phyloP scores from a whole-genome alignment of 2,888 invertebrate genomes.

The Eristalinus sepulchralis region DNA sequence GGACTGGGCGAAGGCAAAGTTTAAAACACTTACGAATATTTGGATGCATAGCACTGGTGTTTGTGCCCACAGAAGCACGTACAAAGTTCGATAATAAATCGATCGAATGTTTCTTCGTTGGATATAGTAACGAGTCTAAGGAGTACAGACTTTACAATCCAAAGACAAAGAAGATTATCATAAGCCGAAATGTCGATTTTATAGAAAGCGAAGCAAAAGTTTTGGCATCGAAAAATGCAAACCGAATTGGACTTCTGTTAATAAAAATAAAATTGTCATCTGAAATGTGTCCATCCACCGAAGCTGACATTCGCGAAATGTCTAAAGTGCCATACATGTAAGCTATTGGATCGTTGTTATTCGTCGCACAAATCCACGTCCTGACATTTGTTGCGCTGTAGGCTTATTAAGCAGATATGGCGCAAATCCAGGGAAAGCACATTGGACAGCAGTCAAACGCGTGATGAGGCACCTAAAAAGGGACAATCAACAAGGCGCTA shows the following conservation, averaged over 20 bases:
- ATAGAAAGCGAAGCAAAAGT: conserved; percentile 27
- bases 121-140: conserved; percentile 41
- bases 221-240: too few relatives aligned
- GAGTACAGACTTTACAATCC: conserved; percentile 46
- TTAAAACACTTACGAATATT: too few relatives aligned
- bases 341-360: conserved; percentile 9
- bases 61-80: conserved; percentile 56
- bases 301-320: conserved; percentile 19
- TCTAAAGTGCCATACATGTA: conserved; percentile 20
- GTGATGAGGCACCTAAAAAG: too few relatives aligned
- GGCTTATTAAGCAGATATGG: too few relatives aligned
- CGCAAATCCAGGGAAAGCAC: too few relatives aligned
- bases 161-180: conserved; percentile 29
- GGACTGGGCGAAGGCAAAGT: too few relatives aligned
- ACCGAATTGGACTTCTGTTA: too few relatives aligned
- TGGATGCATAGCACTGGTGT: conserved; percentile 49
- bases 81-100: conserved; percentile 51
- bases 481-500: too few relatives aligned
- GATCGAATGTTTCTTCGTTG: conserved; percentile 57
- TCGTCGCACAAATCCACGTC: too few relatives aligned
- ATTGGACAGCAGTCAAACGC: too few relatives aligned
- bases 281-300: conserved; percentile 13
- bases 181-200: conserved; percentile 53
- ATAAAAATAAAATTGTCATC: neutral
- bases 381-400: too few relatives aligned